phyloP scores from a whole-genome alignment of 2,888 invertebrate species.

The Harpalus rubripes region DNA sequence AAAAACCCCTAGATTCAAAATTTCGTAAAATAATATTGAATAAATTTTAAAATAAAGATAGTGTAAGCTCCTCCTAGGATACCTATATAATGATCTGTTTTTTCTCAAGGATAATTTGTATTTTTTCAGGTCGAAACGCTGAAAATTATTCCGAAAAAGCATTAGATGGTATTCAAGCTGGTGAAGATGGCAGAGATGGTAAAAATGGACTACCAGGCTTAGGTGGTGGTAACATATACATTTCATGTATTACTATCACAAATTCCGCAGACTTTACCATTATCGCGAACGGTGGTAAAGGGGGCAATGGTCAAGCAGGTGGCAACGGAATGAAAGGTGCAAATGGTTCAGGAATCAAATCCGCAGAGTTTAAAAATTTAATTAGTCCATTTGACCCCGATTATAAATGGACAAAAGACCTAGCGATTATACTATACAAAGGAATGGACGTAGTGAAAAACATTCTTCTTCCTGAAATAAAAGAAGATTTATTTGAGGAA shows the following conservation, averaged over 20 bases:
- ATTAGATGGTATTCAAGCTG: constrained; percentile 65
- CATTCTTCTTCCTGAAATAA: neutral
- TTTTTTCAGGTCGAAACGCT: constrained; percentile 49
- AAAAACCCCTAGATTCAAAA: too few species aligned
- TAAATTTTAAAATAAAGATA: too few species aligned
- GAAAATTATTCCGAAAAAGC: constrained; percentile 41
- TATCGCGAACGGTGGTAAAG: constrained; percentile 71
- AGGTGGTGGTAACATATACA: constrained; percentile 72
- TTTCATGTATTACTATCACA: constrained; percentile 69
- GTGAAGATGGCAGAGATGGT: constrained; percentile 69
- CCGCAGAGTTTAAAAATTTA: constrained; percentile 35
- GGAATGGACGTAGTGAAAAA: neutral
- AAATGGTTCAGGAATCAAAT: constrained; percentile 67
- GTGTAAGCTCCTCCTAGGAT: too few species aligned
- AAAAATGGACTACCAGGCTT: constrained; percentile 71
- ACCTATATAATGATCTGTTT: neutral
- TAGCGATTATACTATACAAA: neutral
- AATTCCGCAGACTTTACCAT: constrained; percentile 70
- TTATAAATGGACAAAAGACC: neutral
- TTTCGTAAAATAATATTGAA: too few species aligned
- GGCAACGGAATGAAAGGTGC: constrained; percentile 71
- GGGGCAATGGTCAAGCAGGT: constrained; percentile 72
- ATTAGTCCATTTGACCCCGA: constrained; percentile 29
- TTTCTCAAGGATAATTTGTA: neutral
- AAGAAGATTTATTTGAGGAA: neutral